phyloP scores from a whole-genome alignment of 2,797 vertebrate species.

The Hyperoplus immaculatus region DNA sequence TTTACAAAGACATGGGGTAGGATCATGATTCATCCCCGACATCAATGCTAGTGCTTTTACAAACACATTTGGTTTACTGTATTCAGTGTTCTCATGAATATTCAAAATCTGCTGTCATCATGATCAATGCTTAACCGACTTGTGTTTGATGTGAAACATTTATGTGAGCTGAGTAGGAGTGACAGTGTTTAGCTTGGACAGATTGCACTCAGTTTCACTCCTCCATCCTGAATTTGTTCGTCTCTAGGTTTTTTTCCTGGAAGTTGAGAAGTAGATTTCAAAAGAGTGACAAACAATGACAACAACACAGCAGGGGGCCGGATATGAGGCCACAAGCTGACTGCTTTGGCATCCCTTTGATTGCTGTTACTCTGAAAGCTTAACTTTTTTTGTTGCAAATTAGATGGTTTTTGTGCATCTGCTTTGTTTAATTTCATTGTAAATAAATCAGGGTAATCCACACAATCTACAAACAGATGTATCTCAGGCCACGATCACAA shows the following conservation, averaged over 20 bases:
- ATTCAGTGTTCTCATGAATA: not conserved
- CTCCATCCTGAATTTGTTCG: conserved; percentile 54
- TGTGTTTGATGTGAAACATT: conserved; percentile 43
- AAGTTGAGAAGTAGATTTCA: conserved; percentile 71
- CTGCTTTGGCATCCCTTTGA: conserved; percentile 37
- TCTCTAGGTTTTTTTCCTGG: conserved; percentile 57
- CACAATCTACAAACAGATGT: not conserved
- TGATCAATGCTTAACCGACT: not conserved
- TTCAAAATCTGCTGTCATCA: conserved; percentile 3
- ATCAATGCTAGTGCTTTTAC: conserved; percentile 7
- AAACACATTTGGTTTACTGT: not conserved
- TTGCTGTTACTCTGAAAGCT: conserved; percentile 4
- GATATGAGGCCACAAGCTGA: conserved; percentile 35
- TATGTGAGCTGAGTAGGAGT: conserved; percentile 41
- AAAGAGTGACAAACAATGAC: conserved; percentile 63
- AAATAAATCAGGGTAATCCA: not conserved
- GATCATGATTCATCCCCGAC: conserved; percentile 8
- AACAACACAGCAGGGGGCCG: conserved; percentile 37
- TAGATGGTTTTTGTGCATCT: not conserved
- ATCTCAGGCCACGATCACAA: not conserved
- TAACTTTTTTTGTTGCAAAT: conserved; percentile 27
- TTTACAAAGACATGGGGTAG: not conserved
- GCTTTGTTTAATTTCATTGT: not conserved
- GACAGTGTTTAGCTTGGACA: conserved; percentile 71
- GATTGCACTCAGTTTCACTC: conserved; percentile 61